Evolutionary conservation across 2,797 vertebrate species (phyloP), one percentile per base, ranked within the genome.

Genomic region (Propithecus deckenii): DNA sequence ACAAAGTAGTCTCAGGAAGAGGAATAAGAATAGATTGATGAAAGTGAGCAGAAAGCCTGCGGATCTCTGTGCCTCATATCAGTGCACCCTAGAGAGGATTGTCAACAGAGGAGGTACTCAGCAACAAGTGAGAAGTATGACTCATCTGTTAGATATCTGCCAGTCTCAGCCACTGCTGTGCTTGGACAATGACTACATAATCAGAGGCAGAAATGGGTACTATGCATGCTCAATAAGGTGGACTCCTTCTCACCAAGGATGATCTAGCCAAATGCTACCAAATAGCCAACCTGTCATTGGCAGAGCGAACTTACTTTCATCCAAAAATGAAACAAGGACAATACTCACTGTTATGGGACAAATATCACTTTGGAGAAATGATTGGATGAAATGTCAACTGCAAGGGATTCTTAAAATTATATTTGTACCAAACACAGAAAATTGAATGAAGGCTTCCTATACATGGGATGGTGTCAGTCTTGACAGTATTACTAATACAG

Each of bases 401-500:
- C 23, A 94, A n/a, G 38, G 75, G 35, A 78, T 6, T 85, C 25
- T 81, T 89, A 50, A 88, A 69, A 80, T 85, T 11, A 74, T 61
- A 59, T 83, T 87, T 91, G 71, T 28, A 43, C 13, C 14, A 83
- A 87, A 78, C 83, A n/a, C 2, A 32, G 55, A 86, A 86, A 28
- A 85, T 28, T 72, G 75, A 81, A 78, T 72, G 75, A 81, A 78
- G 41, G 15, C 12, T 65, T 93, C n/a, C 8, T 78, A 20, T 28
- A 72, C 65, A 57, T 46, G 28, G 10, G 13, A 72, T 35, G 52
- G 11, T 78, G 9, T 65, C 48, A 67, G 12, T 67, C 11, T 32
- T 86, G 35, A n/a, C n/a, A 94, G 2, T 9, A 57, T 81, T 94
- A 99, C 99, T 97, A 99, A 99, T n/a, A 18, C 63, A 12, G 99